Conservation (phyloP, 2,888 invertebrate genomes). For the Orgyia antiqua region DNA sequence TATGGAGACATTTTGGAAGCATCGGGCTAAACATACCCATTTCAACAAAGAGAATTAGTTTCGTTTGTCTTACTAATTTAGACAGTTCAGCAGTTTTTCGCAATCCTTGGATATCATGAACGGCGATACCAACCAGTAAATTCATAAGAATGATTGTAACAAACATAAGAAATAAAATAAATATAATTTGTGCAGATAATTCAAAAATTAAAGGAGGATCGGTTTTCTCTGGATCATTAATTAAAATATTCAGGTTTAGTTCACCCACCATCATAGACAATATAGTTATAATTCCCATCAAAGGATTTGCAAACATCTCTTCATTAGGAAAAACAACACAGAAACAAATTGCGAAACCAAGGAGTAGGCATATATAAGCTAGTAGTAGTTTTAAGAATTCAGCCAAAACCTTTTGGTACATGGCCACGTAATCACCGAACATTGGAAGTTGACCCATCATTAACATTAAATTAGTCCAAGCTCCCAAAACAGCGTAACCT, state of each 20-base stretch:
- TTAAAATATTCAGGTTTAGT: constrained; percentile 84
- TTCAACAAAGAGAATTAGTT: constrained; percentile 89
- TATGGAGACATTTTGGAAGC: constrained; percentile 84
- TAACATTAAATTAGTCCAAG: constrained; percentile 92
- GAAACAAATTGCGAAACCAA: constrained; percentile 92
- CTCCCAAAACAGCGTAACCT: constrained; percentile 89
- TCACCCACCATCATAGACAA: constrained; percentile 94
- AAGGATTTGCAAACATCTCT: constrained; percentile 88
- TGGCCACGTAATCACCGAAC: constrained; percentile 93
- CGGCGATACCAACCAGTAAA: constrained; percentile 90
- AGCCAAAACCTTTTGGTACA: constrained; percentile 91
- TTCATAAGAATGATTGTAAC: constrained; percentile 93
- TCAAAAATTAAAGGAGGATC: constrained; percentile 86
- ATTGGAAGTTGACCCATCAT: constrained; percentile 93
- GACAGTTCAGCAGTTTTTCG: constrained; percentile 91
- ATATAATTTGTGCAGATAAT: constrained; percentile 88
- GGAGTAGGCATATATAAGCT: constrained; percentile 88
- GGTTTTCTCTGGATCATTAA: constrained; percentile 83
- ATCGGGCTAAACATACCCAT: constrained; percentile 88
- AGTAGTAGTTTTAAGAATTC: constrained; percentile 90
- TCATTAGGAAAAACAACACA: constrained; percentile 91
- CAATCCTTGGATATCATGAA: constrained; percentile 91
- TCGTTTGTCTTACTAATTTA: constrained; percentile 89
- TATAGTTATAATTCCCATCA: constrained; percentile 89
- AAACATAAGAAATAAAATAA: constrained; percentile 87